Conservation (phyloP, 2,797 vertebrate species). For the Euthynnus affinis region DNA sequence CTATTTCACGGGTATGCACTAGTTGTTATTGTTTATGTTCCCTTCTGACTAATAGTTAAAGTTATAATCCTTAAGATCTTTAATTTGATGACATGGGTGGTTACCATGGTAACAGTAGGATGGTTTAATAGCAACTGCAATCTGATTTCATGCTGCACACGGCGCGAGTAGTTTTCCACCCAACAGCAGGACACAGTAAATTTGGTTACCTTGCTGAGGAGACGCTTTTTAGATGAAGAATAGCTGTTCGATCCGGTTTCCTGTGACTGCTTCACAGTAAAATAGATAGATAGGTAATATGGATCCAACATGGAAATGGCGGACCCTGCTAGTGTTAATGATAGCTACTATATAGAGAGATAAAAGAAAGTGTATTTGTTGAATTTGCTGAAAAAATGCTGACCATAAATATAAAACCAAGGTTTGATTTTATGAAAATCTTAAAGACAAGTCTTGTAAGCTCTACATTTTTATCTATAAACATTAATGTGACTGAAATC, state of each 20-base stretch:
- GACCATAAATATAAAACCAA: not conserved
- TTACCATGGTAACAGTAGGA: no score
- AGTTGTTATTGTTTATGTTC: not conserved
- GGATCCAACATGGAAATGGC: not conserved
- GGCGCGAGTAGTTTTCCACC: not conserved
- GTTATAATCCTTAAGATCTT: not conserved
- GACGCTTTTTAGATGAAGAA: rapidly evolving
- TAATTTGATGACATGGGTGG: not conserved
- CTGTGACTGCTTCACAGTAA: not conserved
- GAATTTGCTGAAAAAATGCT: not conserved
- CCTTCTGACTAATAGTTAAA: not conserved
- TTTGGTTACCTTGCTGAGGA: not conserved
- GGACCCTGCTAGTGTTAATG: not conserved
- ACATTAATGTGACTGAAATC: not conserved
- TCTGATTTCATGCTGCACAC: no score
- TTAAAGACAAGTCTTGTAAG: not conserved
- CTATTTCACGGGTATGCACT: conserved; percentile 89
- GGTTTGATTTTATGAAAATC: not conserved
- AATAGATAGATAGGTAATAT: not conserved
- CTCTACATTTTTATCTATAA: not conserved
- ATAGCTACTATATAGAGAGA: not conserved
- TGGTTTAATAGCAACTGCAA: no score
- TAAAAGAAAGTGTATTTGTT: not conserved
- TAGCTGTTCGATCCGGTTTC: not conserved
- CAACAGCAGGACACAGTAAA: not conserved